phyloP scores from a whole-genome alignment of 2,113 vertebrate genomes.

The Heterotilapia buettikoferi region DNA sequence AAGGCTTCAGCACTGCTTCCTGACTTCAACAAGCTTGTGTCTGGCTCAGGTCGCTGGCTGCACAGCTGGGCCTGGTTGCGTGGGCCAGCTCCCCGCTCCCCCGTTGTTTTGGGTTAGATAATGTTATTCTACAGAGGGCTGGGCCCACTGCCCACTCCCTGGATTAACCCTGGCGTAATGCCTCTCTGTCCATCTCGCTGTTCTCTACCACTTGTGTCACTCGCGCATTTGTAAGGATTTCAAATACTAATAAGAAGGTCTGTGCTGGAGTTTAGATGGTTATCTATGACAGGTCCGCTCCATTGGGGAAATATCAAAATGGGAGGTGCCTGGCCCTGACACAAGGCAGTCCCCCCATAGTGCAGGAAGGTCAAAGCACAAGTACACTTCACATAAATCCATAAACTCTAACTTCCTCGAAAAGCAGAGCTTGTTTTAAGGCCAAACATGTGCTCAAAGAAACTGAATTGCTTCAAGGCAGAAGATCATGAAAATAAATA shows the following conservation, averaged over 20 bases:
- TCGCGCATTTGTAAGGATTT: neutral
- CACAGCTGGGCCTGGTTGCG: constrained; percentile 59
- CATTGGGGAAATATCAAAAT: constrained; percentile 28
- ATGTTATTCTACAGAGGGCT: constrained; percentile 68
- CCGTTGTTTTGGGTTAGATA: constrained; percentile 67
- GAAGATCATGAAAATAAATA: constrained; percentile 26
- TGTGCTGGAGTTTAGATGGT: constrained; percentile 14
- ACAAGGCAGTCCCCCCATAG: neutral
- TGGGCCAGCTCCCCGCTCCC: constrained; percentile 43
- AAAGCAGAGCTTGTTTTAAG: neutral
- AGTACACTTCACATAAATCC: constrained; percentile 32
- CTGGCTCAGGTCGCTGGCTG: constrained; percentile 39
- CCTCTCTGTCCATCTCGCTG: neutral
- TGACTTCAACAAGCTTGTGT: constrained; percentile 15
- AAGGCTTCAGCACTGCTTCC: neutral
- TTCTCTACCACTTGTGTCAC: neutral
- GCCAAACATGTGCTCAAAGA: neutral
- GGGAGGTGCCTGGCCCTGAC: neutral
- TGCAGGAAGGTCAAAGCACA: constrained; percentile 39
- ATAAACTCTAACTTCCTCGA: constrained; percentile 13
- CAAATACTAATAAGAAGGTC: neutral
- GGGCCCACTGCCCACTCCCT: constrained; percentile 45
- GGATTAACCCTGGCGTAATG: constrained; percentile 43
- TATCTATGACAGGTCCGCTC: constrained; percentile 19
- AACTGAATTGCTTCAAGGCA: neutral